A percentile compares a stretch with the other conserved stretches of the same genome.
These are phyloP conservation scores for Xestia c-nigrum DNA, from an alignment of 2,888 invertebrate species.

Conservation along the genomic window DNA sequence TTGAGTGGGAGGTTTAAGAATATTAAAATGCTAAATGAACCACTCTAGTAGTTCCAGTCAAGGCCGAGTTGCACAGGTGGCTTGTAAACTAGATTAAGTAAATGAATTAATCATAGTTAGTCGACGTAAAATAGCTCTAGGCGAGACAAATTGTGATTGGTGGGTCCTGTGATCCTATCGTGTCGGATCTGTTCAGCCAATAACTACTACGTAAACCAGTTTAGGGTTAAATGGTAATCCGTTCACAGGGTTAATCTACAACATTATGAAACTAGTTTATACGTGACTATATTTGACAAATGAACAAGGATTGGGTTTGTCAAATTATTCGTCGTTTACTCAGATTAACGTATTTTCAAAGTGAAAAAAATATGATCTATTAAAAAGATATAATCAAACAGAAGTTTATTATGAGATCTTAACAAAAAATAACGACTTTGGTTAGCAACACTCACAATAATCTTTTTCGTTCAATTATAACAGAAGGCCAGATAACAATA, in stretches of 20 bases:
- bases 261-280: conserved; percentile 33
- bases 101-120: conserved; percentile 72
- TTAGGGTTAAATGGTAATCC: conserved; percentile 50
- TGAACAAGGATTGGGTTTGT: conserved; percentile 3
- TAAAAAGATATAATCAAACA: conserved; percentile 2
- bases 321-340: background rate
- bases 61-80: conserved; percentile 70
- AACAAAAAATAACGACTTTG: conserved; percentile 15
- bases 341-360: background rate
- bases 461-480: conserved; percentile 18
- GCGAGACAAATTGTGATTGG: conserved; percentile 69
- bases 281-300: conserved; percentile 38
- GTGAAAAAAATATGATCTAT: background rate
- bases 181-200: conserved; percentile 46
- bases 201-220: conserved; percentile 59
- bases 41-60: conserved; percentile 34
- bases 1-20: conserved; percentile 26
- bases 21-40: conserved; percentile 32
- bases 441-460: conserved; percentile 19
- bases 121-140: conserved; percentile 64
- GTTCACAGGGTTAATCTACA: conserved; percentile 33
- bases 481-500: conserved; percentile 28
- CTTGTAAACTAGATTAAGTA: conserved; percentile 57
- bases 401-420: conserved; percentile 2
- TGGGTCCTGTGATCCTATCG: conserved; percentile 44